These are phyloP conservation scores for Acyrthosiphon pisum DNA, from an alignment of 1,140 invertebrate genomes.

Conservation along the genomic window DNA sequence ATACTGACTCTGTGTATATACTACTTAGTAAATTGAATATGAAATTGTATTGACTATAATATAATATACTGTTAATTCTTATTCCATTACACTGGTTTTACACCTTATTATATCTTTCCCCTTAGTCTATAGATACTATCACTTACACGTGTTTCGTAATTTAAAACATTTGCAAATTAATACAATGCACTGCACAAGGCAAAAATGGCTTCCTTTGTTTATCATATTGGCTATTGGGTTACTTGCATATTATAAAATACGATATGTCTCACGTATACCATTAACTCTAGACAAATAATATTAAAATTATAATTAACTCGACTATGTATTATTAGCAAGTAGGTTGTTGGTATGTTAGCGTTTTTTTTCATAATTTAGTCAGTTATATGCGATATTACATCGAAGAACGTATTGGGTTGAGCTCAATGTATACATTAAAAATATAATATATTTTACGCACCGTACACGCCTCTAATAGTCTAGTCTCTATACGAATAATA, in stretches of 20 bases:
- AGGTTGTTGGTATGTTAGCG: background rate
- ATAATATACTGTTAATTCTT: background rate
- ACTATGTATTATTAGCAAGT: background rate
- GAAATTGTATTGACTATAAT: background rate
- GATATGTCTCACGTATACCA: background rate
- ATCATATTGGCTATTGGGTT: background rate
- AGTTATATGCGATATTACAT: background rate
- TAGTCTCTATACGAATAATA: no score
- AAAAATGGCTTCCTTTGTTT: conserved; percentile 2
- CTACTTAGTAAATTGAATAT: background rate
- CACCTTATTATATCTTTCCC: background rate
- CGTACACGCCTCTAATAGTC: no score
- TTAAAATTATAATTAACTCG: background rate
- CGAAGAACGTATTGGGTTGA: background rate
- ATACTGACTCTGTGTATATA: background rate
- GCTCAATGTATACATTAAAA: background rate
- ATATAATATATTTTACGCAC: background rate
- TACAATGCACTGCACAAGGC: background rate
- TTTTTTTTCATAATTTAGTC: background rate
- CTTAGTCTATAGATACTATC: background rate
- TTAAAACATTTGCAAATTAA: background rate
- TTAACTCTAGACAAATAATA: background rate
- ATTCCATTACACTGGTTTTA: background rate
- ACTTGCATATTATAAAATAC: background rate
- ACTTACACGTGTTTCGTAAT: background rate